Evolutionary conservation across 2,888 invertebrate species (phyloP), one percentile per base, ranked within the genome.

Genomic region (Hipparchia semele): DNA sequence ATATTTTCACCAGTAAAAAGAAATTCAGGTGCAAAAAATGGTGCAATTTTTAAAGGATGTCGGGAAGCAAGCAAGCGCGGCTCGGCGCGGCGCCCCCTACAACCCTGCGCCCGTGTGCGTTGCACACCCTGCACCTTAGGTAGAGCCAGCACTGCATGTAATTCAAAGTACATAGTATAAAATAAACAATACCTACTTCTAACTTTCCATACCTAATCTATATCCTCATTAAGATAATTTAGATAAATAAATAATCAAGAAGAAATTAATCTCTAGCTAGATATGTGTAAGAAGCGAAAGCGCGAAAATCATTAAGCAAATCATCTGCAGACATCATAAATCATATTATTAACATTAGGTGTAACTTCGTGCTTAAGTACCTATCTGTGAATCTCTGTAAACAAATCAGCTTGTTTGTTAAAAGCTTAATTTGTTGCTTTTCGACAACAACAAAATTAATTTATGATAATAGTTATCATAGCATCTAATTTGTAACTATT

Each of bases 361-460:
- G 39, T 39, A 23, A 23, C 1, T 23, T 23, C 23, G 23, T 23
- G 1, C 23, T 23, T 23, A 23, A 4, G 46, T 56, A 23, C 10
- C 5, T 59, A 33, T 60, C 59, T 39, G 39, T 10, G 10, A 60
- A 10, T 45, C 45, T 46, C 46, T 54, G 66, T 67, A 56, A 56
- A 67, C 67, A 67, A 67, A 67, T 67, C 13, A 56, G 13, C 2
- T 65, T 65, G 53, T 65, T 65, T 65, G 67, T 56, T 45, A 58
- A 10, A 56, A 67, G 56, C 67, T 60, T 59, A 68, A 49, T 59
- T 8, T 23, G 51, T 58, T 68, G 59, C 10, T 68, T 33, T 45
- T 58, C 13, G 67, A 60, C 59, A 68, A 59, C 59, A 68, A 51
- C 13, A 59, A 59, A 46, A 68, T 68, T 68, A 23, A 23, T 23